A percentile compares a stretch with the other conserved stretches of the same genome.
Evolutionary conservation across 2,113 vertebrate genomes (phyloP).

Genomic region (Actenoides hombroni): DNA sequence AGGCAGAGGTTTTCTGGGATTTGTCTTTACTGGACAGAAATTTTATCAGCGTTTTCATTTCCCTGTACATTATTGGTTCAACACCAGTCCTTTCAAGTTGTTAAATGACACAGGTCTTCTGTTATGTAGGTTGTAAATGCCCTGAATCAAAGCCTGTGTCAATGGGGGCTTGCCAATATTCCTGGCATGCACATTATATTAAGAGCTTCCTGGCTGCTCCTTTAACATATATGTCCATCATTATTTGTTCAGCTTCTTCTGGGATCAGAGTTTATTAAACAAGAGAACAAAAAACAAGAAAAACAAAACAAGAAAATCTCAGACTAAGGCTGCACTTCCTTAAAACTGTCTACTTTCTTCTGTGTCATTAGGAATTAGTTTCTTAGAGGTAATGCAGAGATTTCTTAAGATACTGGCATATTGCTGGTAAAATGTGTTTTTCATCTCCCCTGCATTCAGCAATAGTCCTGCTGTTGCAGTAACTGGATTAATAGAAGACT

Average conservation of each 20-base stretch:
- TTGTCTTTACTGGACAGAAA: neutral
- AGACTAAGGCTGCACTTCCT: neutral
- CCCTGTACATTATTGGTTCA: neutral
- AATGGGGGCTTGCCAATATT: neutral
- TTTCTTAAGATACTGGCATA: neutral
- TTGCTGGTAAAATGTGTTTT: neutral
- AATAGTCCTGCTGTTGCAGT: neutral
- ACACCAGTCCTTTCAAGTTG: neutral
- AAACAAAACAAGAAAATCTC: neutral
- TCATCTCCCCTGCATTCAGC: neutral
- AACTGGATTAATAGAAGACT: neutral
- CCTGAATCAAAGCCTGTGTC: neutral
- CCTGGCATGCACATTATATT: neutral
- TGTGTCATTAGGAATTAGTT: neutral
- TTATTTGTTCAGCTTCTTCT: slow-evolving; percentile 10
- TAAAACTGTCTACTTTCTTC: neutral
- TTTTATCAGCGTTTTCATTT: neutral
- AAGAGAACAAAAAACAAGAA: neutral
- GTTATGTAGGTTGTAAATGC: neutral
- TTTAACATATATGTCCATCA: neutral
- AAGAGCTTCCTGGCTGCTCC: neutral
- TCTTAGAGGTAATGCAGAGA: neutral
- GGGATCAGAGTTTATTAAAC: neutral
- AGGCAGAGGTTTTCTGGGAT: neutral
- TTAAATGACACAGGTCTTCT: slow-evolving; percentile 8